Conservation (phyloP, 2,113 vertebrate species). For the Monopterus albus region DNA sequence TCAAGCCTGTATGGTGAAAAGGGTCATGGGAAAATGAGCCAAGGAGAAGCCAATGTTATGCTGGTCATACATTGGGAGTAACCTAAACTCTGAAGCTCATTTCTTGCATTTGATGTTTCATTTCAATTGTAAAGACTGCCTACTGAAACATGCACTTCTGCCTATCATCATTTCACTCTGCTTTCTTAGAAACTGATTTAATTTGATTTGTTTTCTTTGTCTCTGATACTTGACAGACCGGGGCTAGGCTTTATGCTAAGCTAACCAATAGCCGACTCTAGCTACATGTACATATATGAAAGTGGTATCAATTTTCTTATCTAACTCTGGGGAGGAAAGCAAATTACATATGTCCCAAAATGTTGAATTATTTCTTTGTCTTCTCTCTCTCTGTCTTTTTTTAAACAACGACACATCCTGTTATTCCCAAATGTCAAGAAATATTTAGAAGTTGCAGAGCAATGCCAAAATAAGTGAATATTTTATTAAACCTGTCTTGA, state of each 20-base stretch:
- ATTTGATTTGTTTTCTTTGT: too few species aligned
- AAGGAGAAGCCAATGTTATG: slow-evolving; percentile 40
- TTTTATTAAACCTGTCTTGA: slow-evolving; percentile 27
- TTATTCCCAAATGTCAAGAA: background rate
- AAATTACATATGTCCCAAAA: background rate
- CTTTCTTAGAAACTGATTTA: background rate
- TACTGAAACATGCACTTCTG: slow-evolving; percentile 65
- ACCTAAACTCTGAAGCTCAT: slow-evolving; percentile 14
- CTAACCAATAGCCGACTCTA: background rate
- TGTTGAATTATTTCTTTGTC: background rate
- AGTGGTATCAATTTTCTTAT: background rate
- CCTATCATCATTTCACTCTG: slow-evolving; percentile 37
- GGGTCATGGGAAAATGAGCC: slow-evolving; percentile 10
- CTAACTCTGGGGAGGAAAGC: background rate
- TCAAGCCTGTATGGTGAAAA: slow-evolving; percentile 86
- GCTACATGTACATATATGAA: background rate
- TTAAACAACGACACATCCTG: background rate
- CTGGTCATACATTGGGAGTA: slow-evolving; percentile 55
- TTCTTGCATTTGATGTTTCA: slow-evolving; percentile 11
- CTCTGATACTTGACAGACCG: too few species aligned
- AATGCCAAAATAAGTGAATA: slow-evolving; percentile 16
- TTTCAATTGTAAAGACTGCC: slow-evolving; percentile 64
- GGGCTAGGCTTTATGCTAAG: background rate
- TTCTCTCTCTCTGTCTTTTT: background rate
- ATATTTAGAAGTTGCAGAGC: slow-evolving; percentile 41